Evolutionary conservation across 2,113 vertebrate genomes (phyloP).

Genomic region (Rynchops niger): DNA sequence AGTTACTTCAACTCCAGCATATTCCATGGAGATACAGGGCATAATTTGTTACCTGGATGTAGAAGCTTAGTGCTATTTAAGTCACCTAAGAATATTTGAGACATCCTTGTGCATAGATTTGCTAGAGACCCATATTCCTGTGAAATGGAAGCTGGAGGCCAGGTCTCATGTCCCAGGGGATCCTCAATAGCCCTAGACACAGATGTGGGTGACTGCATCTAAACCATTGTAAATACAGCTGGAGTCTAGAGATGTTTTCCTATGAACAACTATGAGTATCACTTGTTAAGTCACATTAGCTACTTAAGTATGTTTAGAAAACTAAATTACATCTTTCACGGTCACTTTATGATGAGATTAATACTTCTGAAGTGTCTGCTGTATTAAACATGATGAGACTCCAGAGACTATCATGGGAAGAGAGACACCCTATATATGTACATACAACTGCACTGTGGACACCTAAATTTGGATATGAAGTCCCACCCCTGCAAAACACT

Average conservation of each 20-base stretch:
- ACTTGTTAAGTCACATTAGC: neutral
- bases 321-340: neutral
- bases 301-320: neutral
- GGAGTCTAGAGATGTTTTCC: neutral
- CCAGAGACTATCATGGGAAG: neutral
- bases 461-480: neutral
- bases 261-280: fast-evolving
- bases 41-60: neutral
- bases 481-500: neutral
- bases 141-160: neutral
- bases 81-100: neutral
- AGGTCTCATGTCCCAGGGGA: neutral
- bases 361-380: neutral
- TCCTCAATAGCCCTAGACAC: neutral
- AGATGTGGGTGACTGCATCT: neutral
- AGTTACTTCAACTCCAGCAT: neutral
- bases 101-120: neutral
- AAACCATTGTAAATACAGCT: neutral
- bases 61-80: neutral
- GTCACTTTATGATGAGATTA: neutral
- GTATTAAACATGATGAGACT: neutral
- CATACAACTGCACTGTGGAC: neutral
- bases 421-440: neutral
- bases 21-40: neutral
- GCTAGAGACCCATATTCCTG: neutral